A percentile compares a stretch with the other conserved stretches of the same genome.
These are phyloP conservation scores for Meiosimyza decipiens DNA, from an alignment of 2,888 invertebrate species.

Conservation along the genomic window DNA sequence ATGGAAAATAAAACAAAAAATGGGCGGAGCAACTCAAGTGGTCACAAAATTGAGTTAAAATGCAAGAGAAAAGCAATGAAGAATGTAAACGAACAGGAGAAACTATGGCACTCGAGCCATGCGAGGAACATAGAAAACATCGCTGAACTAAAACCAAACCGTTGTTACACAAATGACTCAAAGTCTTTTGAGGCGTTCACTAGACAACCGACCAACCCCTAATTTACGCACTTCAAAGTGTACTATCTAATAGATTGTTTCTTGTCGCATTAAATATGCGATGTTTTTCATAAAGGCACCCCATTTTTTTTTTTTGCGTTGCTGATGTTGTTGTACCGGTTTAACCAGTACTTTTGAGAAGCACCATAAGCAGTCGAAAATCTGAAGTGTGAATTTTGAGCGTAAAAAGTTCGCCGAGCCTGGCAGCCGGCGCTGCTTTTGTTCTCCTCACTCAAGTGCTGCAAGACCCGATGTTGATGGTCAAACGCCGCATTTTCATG, in stretches of 20 bases:
- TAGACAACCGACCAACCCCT: constrained; percentile 51
- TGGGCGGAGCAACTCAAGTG: constrained; percentile 57
- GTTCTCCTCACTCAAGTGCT: constrained; percentile 53
- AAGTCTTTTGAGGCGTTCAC: constrained; percentile 35
- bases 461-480: constrained; percentile 50
- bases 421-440: constrained; percentile 52
- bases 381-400: constrained; percentile 31
- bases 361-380: constrained; percentile 36
- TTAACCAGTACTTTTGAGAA: neutral
- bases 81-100: no score
- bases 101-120: neutral
- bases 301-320: constrained; percentile 22
- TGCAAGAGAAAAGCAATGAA: neutral
- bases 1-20: constrained; percentile 48
- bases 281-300: neutral
- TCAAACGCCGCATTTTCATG: constrained; percentile 42
- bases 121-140: neutral
- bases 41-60: neutral
- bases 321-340: constrained; percentile 31
- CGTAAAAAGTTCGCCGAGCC: constrained; percentile 18
- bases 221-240: constrained; percentile 45
- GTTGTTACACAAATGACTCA: constrained; percentile 10
- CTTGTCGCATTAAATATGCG: neutral
- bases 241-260: constrained; percentile 4
- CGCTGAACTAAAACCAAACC: neutral